Base-by-base conservation (phyloP, 2,113 vertebrate species). In the Spea multiplicata region DNA sequence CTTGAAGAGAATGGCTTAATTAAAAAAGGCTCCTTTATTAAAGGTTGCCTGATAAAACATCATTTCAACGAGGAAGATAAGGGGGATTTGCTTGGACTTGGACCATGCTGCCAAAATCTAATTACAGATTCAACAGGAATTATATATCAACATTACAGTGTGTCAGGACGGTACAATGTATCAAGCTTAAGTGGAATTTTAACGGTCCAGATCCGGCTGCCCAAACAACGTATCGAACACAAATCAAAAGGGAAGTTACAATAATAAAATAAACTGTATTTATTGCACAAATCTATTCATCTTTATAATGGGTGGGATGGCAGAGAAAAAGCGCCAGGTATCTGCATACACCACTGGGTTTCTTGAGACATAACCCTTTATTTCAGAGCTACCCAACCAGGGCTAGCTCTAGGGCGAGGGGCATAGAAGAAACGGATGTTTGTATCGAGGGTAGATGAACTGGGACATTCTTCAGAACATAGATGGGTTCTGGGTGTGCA, bases 101-200 rank as follows among this genome's bases (percentile, higher is more conserved):
- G 83, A 90, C 90, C 89, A 88, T 81, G 75, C 88, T 94, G 93
- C 93, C 94, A 95, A 94, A 93, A 91, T 89, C 91, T 96, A 95
- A 96, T 96, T 94, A 95, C 91, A 93, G 92, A 94, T 94, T 95
- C 94, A 95, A 94, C 93, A 88, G 86, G 85, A 88, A 86, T 83
- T 90, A 94, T 95, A 96, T 93, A 95, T 95, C 94, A 96, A 91
- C 87, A 91, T 95, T 93, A 95, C 91, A 92, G 90, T 90, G 90
- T 94, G 94, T 94, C 94, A 95, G 89, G 91, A 91, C 92, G 91
- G 90, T 88, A 90, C 90, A 89, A 88, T 93, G 92, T 89, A 93
- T 94, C 92, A 94, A 84, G 83, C 85, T 83, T 87, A 90, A 92
- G 88, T 91, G 88, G 90, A 89, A 84, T 88, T 89, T 94, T 93